Conservation (phyloP, 2,888 invertebrate genomes). For the Synanthedon vespiformis region DNA sequence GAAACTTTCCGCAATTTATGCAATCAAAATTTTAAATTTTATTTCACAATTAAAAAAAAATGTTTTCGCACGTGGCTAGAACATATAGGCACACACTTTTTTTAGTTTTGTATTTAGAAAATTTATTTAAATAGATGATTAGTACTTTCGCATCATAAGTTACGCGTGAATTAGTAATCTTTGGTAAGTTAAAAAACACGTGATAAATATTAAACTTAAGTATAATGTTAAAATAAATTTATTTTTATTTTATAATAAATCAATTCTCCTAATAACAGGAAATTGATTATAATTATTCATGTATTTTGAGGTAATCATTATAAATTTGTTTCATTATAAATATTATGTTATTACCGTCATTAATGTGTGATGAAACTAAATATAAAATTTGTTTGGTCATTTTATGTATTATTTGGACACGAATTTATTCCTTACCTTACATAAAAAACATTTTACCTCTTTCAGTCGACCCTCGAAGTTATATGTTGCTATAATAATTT, state of each 20-base stretch:
- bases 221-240: constrained; percentile 12
- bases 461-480: no score
- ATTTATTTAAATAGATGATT: no score
- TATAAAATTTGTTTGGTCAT: constrained; percentile 43
- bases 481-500: no score
- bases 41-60: no score
- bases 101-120: no score
- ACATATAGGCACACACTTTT: no score
- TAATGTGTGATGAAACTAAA: constrained; percentile 58
- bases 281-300: constrained; percentile 24
- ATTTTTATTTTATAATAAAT: constrained; percentile 15
- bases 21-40: no score
- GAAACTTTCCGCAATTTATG: no score
- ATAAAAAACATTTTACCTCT: no score
- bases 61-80: no score
- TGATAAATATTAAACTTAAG: constrained; percentile 52
- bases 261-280: constrained; percentile 35
- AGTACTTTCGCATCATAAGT: constrained; percentile 2
- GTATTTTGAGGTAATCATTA: constrained; percentile 32
- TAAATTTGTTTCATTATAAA: constrained; percentile 24
- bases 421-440: no score
- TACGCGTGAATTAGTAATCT: constrained; percentile 17
- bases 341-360: constrained; percentile 34
- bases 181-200: constrained; percentile 52
- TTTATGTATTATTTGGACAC: constrained; percentile 1